These are phyloP conservation scores for Drosophila anomalata DNA, from an alignment of 2,888 invertebrate species.

Conservation along the genomic window DNA sequence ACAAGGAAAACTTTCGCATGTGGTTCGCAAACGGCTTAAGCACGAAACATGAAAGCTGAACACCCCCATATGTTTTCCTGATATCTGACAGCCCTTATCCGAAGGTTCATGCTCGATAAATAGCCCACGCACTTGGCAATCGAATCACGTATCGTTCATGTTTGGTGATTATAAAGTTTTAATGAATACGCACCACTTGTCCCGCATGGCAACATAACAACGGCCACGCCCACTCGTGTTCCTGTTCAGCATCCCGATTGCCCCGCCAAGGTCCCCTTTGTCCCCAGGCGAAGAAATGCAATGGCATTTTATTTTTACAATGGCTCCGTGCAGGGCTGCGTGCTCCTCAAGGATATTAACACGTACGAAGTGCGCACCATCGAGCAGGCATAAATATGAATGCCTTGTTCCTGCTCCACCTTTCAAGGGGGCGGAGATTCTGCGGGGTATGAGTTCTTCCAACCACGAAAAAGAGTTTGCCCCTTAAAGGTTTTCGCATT, in stretches of 20 bases:
- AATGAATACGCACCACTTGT: conserved; percentile 73
- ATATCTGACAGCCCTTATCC: not conserved
- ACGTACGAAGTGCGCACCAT: conserved; percentile 62
- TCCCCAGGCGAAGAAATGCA: conserved; percentile 49
- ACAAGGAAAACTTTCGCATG: not conserved
- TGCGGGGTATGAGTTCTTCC: conserved; percentile 11
- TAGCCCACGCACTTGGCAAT: conserved; percentile 66
- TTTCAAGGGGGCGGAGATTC: conserved; percentile 24
- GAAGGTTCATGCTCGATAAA: conserved; percentile 40
- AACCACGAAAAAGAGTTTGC: too few relatives aligned
- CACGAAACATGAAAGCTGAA: conserved; percentile 7
- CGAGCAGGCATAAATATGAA: conserved; percentile 68
- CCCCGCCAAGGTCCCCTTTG: not conserved
- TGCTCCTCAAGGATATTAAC: conserved; percentile 67
- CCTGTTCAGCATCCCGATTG: conserved; percentile 29
- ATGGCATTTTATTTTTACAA: conserved; percentile 71
- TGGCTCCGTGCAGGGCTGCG: conserved; percentile 53
- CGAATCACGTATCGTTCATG: conserved; percentile 55
- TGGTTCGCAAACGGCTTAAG: conserved; percentile 1
- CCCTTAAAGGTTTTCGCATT: not conserved
- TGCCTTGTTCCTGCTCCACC: conserved; percentile 46
- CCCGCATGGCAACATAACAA: conserved; percentile 24
- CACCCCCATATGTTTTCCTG: conserved; percentile 31
- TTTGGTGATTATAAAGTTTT: conserved; percentile 80
- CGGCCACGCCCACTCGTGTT: conserved; percentile 34